These are phyloP conservation scores for Brachypteracias leptosomus DNA, from an alignment of 2,113 vertebrate species.

Conservation along the genomic window DNA sequence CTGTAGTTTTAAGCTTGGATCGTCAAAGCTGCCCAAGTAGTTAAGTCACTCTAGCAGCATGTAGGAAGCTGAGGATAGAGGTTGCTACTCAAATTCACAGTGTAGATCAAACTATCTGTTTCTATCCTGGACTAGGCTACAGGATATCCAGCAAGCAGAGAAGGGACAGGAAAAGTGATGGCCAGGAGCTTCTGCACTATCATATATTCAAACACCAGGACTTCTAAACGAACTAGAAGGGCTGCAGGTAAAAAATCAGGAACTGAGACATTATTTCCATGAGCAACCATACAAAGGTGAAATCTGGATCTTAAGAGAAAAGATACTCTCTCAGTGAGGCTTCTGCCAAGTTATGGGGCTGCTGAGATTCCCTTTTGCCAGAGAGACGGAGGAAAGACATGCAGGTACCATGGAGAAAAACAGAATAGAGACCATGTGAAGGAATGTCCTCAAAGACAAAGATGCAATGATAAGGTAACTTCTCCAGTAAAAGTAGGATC, in stretches of 20 bases:
- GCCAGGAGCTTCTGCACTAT: background rate
- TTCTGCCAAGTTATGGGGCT: background rate
- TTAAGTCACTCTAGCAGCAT: background rate
- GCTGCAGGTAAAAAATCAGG: background rate
- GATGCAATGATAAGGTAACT: background rate
- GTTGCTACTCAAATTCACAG: background rate
- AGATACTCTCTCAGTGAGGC: background rate
- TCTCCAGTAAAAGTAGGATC: background rate
- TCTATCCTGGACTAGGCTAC: background rate
- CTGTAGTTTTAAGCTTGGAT: background rate
- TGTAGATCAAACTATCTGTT: background rate
- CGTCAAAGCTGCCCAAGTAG: background rate
- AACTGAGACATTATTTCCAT: background rate
- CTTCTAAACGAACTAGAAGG: background rate
- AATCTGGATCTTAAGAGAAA: background rate
- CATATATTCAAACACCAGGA: background rate
- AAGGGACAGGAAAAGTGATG: background rate
- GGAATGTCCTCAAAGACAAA: background rate
- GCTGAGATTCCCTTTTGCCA: background rate
- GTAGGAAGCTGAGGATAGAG: background rate
- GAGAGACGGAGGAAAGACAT: background rate
- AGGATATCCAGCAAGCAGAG: background rate
- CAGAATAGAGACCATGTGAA: background rate
- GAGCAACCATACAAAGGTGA: background rate
- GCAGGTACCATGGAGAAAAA: background rate